Evolutionary conservation across 2,113 vertebrate genomes (phyloP).

Genomic region (Macquaria australasica): DNA sequence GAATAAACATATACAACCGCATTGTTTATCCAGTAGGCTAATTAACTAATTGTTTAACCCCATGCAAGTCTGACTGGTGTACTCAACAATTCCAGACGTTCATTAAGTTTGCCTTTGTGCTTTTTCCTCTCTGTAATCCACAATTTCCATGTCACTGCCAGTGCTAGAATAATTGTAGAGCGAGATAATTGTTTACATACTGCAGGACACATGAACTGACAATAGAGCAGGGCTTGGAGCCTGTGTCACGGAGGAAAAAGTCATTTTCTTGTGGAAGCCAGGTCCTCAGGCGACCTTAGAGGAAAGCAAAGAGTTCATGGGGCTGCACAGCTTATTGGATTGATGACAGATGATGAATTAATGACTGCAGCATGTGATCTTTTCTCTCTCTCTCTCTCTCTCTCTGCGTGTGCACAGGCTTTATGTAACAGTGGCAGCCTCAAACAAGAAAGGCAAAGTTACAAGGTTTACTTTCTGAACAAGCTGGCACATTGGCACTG

Average conservation of each 20-base stretch:
- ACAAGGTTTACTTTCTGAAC: constrained; percentile 27
- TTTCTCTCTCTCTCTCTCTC: constrained; percentile 3
- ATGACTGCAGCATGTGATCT: constrained; percentile 62
- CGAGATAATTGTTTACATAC: constrained; percentile 71
- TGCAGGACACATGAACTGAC: constrained; percentile 59
- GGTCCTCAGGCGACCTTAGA: constrained; percentile 64
- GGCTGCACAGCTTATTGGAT: constrained; percentile 45
- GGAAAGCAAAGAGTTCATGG: constrained; percentile 49
- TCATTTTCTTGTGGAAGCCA: constrained; percentile 15
- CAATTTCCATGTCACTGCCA: constrained; percentile 49
- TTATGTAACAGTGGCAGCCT: constrained; percentile 43
- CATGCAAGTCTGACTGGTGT: constrained; percentile 39
- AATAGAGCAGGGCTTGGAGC: constrained; percentile 28
- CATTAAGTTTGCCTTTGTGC: constrained; percentile 59
- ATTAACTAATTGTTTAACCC: constrained; percentile 71
- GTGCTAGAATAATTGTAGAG: constrained; percentile 50
- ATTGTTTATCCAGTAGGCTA: constrained; percentile 63
- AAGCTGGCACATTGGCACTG: constrained; percentile 1
- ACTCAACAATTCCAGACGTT: constrained; percentile 46
- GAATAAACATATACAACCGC: constrained; percentile 44
- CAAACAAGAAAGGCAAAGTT: constrained; percentile 25
- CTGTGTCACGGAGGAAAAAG: constrained; percentile 34
- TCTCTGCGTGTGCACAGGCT: not conserved
- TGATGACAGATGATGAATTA: constrained; percentile 69
- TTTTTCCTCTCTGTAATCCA: constrained; percentile 50